Evolutionary conservation across 2,888 invertebrate species (phyloP).

Genomic region (Drosophila peninsularis): DNA sequence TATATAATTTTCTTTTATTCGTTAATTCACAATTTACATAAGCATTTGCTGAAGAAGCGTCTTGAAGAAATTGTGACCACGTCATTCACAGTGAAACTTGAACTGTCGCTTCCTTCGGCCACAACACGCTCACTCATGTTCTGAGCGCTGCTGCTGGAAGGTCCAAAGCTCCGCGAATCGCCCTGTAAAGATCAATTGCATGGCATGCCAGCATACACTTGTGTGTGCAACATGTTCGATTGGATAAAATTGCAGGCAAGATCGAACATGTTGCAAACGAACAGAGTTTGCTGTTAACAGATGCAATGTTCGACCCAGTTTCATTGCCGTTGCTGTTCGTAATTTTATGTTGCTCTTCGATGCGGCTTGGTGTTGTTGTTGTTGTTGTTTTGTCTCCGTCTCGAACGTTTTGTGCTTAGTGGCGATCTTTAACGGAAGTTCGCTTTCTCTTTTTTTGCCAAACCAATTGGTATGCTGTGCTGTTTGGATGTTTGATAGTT

Average conservation of each 20-base stretch:
- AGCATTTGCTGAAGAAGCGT: not conserved
- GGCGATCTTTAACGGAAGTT: slow-evolving; percentile 66
- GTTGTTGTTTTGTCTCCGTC: slow-evolving; percentile 47
- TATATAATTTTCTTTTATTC: not conserved
- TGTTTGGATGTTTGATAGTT: slow-evolving; percentile 44
- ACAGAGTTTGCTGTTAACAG: slow-evolving; percentile 20
- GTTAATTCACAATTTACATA: not conserved
- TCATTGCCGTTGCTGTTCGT: slow-evolving; percentile 52
- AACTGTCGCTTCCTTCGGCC: slow-evolving; percentile 49
- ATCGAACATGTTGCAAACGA: slow-evolving; percentile 42
- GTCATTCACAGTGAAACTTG: slow-evolving; percentile 50
- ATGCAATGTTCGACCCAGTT: slow-evolving; percentile 71
- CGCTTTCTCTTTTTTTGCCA: slow-evolving; percentile 76
- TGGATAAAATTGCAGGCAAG: slow-evolving; percentile 17
- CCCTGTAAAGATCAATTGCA: slow-evolving; percentile 26
- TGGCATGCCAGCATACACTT: not conserved
- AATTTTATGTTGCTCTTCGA: slow-evolving; percentile 38
- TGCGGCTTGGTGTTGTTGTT: slow-evolving; percentile 28
- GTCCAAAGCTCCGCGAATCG: slow-evolving; percentile 14
- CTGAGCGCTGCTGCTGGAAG: slow-evolving; percentile 23
- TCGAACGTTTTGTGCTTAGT: slow-evolving; percentile 62
- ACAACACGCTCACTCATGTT: slow-evolving; percentile 14
- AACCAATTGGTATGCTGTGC: slow-evolving; percentile 71
- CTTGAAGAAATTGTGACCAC: slow-evolving; percentile 16
- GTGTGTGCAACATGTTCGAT: slow-evolving; percentile 12